These are phyloP conservation scores for Oeneis ivallda DNA, from an alignment of 2,888 invertebrate genomes.

Conservation along the genomic window DNA sequence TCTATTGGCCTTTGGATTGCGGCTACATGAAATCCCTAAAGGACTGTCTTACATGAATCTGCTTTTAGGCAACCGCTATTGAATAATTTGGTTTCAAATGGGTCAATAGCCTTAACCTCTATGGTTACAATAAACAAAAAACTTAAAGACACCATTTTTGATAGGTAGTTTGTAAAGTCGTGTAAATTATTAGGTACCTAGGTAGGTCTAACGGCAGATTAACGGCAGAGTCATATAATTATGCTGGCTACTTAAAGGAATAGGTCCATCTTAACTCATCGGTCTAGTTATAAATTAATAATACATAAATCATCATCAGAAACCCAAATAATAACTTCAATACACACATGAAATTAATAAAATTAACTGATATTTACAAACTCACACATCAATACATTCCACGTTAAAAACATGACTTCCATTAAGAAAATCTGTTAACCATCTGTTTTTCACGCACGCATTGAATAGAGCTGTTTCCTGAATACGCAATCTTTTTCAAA, in stretches of 20 bases:
- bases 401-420: slow-evolving; percentile 22
- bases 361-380: not conserved
- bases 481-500: slow-evolving; percentile 26
- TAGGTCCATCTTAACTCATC: no score
- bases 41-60: slow-evolving; percentile 70
- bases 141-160: not conserved
- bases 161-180: no score
- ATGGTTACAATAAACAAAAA: not conserved
- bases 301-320: no score
- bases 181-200: no score
- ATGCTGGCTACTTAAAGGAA: no score
- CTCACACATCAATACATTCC: not conserved
- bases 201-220: no score
- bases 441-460: slow-evolving; percentile 24
- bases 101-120: not conserved
- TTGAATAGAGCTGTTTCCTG: slow-evolving; percentile 26
- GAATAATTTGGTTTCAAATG: slow-evolving; percentile 22
- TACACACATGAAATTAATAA: not conserved
- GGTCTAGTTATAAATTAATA: no score
- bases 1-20: slow-evolving; percentile 70
- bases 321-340: no score
- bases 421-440: slow-evolving; percentile 23
- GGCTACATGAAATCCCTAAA: slow-evolving; percentile 69
- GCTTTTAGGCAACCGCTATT: slow-evolving; percentile 58
- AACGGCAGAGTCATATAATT: no score